Evolutionary conservation across 2,888 invertebrate genomes (phyloP).

Genomic region (Caenorhabditis wallacei): DNA sequence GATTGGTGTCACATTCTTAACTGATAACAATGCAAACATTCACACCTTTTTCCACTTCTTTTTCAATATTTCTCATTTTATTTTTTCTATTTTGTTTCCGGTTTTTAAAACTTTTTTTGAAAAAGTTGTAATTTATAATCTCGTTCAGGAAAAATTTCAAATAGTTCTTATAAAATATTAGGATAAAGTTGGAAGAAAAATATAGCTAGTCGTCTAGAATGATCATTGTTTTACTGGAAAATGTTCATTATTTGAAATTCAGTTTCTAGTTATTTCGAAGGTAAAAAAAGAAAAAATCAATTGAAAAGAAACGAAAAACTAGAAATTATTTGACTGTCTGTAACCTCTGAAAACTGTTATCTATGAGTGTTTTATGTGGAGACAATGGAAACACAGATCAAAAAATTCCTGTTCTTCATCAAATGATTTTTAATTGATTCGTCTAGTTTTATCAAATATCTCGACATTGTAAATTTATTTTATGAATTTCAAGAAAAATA

Average conservation of each 20-base stretch:
- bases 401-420: slow-evolving; percentile 1
- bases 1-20: slow-evolving; percentile 34
- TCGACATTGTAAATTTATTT: no score
- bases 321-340: slow-evolving; percentile 9
- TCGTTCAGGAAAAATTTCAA: no score
- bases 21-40: slow-evolving; percentile 44
- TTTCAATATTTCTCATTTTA: slow-evolving; percentile 3
- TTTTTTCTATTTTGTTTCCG: not conserved
- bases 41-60: slow-evolving; percentile 37
- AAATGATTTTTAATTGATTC: not conserved
- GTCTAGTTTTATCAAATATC: not conserved
- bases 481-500: no score
- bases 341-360: slow-evolving; percentile 11
- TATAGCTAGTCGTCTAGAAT: no score
- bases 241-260: no score
- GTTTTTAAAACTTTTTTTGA: not conserved
- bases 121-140: not conserved
- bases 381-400: not conserved
- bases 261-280: no score
- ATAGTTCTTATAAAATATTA: no score
- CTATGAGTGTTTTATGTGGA: slow-evolving; percentile 5
- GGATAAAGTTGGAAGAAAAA: no score
- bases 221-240: no score
- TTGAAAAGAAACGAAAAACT: not conserved
- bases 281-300: not conserved